phyloP scores from a whole-genome alignment of 2,797 vertebrate species.

The Hylomyscus alleni region DNA sequence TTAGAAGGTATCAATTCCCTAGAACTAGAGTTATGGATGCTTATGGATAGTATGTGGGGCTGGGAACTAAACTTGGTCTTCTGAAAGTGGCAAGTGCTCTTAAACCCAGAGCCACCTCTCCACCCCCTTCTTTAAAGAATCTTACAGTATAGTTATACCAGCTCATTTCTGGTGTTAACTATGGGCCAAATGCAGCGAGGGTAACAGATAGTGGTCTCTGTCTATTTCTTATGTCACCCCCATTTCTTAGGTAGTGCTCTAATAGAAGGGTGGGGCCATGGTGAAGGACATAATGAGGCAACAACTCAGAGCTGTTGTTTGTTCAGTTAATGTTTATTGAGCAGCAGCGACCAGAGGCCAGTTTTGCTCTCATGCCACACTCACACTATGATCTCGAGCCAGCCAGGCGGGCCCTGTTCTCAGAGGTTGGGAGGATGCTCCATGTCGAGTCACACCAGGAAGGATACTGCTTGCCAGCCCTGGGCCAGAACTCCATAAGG shows the following conservation, averaged over 20 bases:
- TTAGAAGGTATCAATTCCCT: not conserved
- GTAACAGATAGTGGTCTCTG: not conserved
- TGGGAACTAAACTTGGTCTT: not conserved
- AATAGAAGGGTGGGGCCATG: not conserved
- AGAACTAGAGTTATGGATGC: not conserved
- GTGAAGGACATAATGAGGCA: not conserved
- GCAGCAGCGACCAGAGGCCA: not conserved
- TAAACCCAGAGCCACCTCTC: not conserved
- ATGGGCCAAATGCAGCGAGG: fast-evolving
- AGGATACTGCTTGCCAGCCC: not conserved
- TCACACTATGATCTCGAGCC: not conserved
- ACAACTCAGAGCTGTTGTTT: not conserved
- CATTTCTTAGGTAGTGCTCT: not conserved
- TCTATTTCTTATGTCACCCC: not conserved
- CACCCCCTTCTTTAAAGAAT: not conserved
- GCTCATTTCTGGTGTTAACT: not conserved
- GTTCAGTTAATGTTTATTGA: slow-evolving; percentile 50
- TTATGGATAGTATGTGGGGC: not conserved
- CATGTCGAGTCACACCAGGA: not conserved
- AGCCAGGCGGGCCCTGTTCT: not conserved
- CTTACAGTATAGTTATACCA: not conserved
- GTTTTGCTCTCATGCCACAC: not conserved
- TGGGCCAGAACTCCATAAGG: not conserved
- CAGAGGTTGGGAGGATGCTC: not conserved
- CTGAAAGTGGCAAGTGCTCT: not conserved